Base-by-base conservation (phyloP, 2,113 vertebrate genomes). In the Dromas ardeola region DNA sequence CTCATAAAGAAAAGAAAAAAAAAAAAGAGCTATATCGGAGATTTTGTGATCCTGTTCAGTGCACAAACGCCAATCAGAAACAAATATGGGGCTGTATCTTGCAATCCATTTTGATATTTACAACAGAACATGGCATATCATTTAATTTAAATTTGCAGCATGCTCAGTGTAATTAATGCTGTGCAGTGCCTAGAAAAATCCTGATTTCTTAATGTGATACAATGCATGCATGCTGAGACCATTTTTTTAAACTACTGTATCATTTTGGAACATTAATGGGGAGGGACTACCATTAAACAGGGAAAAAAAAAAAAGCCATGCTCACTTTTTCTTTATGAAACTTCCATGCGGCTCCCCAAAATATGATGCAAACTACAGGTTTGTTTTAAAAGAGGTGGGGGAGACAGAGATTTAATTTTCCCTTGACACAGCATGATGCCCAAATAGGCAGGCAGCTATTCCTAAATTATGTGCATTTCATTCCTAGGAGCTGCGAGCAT, bases 121-220 rank as follows among this genome's bases (percentile, higher is more conserved):
- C 88, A 92, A 84, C 93, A 77, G 88, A 95, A 97, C 84, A 77
- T 59, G 83, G 93, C 94, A 94, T 96, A 95, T 82, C 78, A 95
- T 95, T 97, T 97, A 97, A 97, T 97, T 97, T 96, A 97, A 95
- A 95, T 96, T 94, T 97, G 81, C 84, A 91, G 95, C 93, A 94
- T 97, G 94, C 88, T 96, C 92, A 72, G 56, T 94, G 91, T 97
- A 97, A 97, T 97, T 97, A 96, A 97, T 97, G 96, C 95, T 95
- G 91, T 95, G 94, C 94, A 95, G 94, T 91, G 92, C 97, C 95
- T 96, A 95, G 97, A 97, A 97, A 97, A 96, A 96, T 96, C 94
- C 95, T 89, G 94, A 87, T 96, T 92, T 91, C 91, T 96, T 97
- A 97, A 97, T 96, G 95, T 95, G 95, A 90, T 96, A 96, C 95